Evolutionary conservation across 2,888 invertebrate species (phyloP), one percentile per base, ranked within the genome.

Genomic region (Agrypnus murinus): DNA sequence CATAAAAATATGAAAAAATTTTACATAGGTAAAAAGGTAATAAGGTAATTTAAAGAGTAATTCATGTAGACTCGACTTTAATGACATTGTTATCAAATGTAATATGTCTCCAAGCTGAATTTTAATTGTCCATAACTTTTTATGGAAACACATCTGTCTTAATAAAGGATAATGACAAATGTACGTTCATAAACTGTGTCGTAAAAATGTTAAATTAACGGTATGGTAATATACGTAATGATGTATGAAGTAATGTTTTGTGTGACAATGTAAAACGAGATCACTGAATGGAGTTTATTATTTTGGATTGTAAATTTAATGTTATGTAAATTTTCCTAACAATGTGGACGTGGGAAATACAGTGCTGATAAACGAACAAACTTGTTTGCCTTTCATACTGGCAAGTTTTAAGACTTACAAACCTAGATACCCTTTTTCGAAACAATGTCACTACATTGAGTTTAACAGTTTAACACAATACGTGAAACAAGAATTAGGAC

Each of bases 41-140:
- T 58, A 58, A 36, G 38, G 12, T 12, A 64, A 64, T 50, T 64
- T 64, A 53, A 38, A 8, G 45, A 17, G 34, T 62, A 62, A 62
- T 62, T 62, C 36, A 48, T 46, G 46, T 62, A 62, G 62, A 62
- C 62, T 19, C 25, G 50, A 64, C 38, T 50, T 53, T 64, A 64
- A 64, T 38, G 64, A 53, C 50, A 50, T 48, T 48, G 64, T 64
- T 64, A 64, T 64, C 64, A 40, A 64, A 64, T 53, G 53, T 64
- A 34, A 64, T 25, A 64, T 53, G 48, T 53, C 50, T 36, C 15
- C 34, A 10, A 38, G 50, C 53, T 46, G 53, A 50, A 50, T 64
- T 64, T 25, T 64, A 64, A 64, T 53, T 64, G 64, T 50, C 53
- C 64, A 64, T 64, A 64, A 64, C 50, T 64, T 64, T 58, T 64